Evolutionary conservation across 1,140 invertebrate genomes (phyloP), one percentile per base, ranked within the genome.

Genomic region (Heliconius congener): DNA sequence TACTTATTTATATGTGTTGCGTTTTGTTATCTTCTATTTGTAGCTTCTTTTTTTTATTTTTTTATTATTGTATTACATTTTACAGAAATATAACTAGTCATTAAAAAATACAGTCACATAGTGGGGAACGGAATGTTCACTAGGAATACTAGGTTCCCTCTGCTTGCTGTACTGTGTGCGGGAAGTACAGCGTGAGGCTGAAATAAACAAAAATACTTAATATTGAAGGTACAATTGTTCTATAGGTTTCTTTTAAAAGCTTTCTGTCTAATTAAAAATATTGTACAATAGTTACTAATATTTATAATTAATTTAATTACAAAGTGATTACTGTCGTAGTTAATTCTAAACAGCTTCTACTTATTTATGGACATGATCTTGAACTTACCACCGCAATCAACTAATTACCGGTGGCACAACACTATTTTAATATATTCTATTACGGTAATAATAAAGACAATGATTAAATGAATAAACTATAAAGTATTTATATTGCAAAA

Each of bases 351-450:
- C 23, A 50, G 74, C 52, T 70, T 50, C 70, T 27, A 75, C 76
- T 76, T 76, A 77, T 80, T 80, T 85, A 88, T 89, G 74, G 83
- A 76, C 82, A 78, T 88, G 88, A 83, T 88, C 90, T 93, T 93
- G 92, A 93, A 93, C 91, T 93, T 93, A 90, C 82, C 79, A 77
- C 73, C 74, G 82, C 77, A 83, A 83, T 82, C 79, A 86, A 83
- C 79, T 79, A 82, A 85, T 86, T 84, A 85, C 84, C 87, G 79
- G 83, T 83, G 81, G 84, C 82, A 70, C 73, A 86, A 86, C 82
- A 85, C 85, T 55, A 76, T 82, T 79, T 52, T 85, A 37, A 37
- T 66, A 75, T 76, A 85, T 85, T 85, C 84, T 83, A 79, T 77
- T 83, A 57, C 60, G 72, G 37, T 50, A 74, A 79, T 82, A 79